Conservation (phyloP, 1,140 invertebrate genomes). For the Drosophila triauraria region DNA sequence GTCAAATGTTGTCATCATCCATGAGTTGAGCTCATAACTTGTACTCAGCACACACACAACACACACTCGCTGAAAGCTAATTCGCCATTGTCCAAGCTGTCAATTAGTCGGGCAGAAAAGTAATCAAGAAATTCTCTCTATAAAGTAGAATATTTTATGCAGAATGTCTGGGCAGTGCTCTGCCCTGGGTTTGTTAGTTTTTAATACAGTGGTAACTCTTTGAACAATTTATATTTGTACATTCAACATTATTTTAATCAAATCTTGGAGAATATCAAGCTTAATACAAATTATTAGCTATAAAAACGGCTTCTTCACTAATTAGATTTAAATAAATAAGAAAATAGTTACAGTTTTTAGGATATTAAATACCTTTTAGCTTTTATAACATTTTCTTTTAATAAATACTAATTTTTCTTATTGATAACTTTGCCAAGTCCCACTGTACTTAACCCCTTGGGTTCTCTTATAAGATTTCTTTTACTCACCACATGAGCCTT, state of each 20-base stretch:
- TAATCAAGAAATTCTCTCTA: constrained; percentile 21
- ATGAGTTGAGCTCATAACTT: constrained; percentile 42
- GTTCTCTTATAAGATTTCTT: not conserved
- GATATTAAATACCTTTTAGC: too few species aligned
- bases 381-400: not conserved
- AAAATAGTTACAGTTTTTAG: not conserved
- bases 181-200: not conserved
- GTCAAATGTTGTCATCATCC: constrained; percentile 48
- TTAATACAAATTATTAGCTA: too few species aligned
- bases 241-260: too few species aligned
- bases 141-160: constrained; percentile 12
- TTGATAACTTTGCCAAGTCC: not conserved
- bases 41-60: constrained; percentile 13
- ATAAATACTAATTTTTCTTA: not conserved
- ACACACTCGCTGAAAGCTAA: constrained; percentile 30
- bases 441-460: not conserved
- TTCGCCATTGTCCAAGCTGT: constrained; percentile 36
- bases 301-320: too few species aligned
- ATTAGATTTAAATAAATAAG: not conserved
- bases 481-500: not conserved
- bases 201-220: not conserved
- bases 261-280: not conserved
- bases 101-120: constrained; percentile 45
- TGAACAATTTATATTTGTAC: not conserved
- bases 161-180: constrained; percentile 9